Base-by-base conservation (phyloP, 2,113 vertebrate species). In the Emydura subglobosa region DNA sequence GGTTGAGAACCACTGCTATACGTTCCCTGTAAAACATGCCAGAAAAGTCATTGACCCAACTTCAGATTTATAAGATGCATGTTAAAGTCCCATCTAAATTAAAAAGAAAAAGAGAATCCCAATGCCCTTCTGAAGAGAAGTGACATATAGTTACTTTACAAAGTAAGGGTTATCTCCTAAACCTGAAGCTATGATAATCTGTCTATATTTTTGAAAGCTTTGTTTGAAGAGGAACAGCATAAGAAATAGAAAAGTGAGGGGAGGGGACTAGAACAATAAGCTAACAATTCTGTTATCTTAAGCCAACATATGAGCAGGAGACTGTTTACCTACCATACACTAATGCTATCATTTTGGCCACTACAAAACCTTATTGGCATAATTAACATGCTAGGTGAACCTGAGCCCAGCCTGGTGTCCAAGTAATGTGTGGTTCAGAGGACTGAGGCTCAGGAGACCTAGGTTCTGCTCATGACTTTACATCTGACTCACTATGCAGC, bases 21-120 rank as follows among this genome's bases (percentile, higher is more conserved):
- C 22, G 92, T 96, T 94, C 80, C 25, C 55, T 90, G 39, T 94
- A 95, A 92, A 94, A 95, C 89, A 89, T 25, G 68, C 3, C 4
- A 94, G 76, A 93, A 78, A 83, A 95, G 91, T 93, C 76, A 88
- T 93, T 79, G 94, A 93, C 93, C 1, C 65, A 87, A 59, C 93
- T 97, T 97, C 93, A 94, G 92, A 39, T 97, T 97, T 97, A 93
- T 87, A 83, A 72, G 93, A 87, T 95, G 61, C 76, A 39, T 92
- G 57, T 89, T 61, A 86, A 86, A 91, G 21, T 59, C 54, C 24
- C 81, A 2, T 72, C 14, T 59, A 86, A 84, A 5, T 80, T 89
- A 50, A 53, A 24, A 42, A 59, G 53, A 44, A 93, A 44, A 93
- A 25, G 61, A 92, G 82, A 79, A 22, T 13, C 57, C n/a, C n/a